Evolutionary conservation across 1,140 invertebrate species (phyloP).

Genomic region (Heliconius himera): DNA sequence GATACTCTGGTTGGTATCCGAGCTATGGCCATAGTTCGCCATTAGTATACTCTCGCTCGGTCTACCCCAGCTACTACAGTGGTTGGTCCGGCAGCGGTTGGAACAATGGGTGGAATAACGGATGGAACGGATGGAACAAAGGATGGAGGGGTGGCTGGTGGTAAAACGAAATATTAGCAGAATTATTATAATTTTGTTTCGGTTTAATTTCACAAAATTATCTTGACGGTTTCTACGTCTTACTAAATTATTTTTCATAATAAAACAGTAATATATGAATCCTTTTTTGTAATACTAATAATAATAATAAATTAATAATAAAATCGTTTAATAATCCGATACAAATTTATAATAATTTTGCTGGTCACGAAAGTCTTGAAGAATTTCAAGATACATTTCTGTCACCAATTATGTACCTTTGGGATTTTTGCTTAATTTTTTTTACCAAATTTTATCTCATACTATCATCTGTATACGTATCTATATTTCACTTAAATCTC

Average conservation of each 20-base stretch:
- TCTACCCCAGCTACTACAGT: background rate
- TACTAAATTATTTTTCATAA: too few relatives aligned
- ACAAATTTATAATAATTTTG: slow-evolving; percentile 3
- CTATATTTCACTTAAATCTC: background rate
- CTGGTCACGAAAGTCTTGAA: background rate
- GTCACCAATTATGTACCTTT: background rate
- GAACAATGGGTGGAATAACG: slow-evolving; percentile 7
- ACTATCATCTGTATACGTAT: background rate
- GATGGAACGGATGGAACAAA: slow-evolving; percentile 21
- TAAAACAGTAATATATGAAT: background rate
- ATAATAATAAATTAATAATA: background rate
- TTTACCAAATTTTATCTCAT: background rate
- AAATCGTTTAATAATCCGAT: background rate
- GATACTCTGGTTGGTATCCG: slow-evolving; percentile 47
- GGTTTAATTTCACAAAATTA: background rate
- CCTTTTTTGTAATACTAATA: background rate
- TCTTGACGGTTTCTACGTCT: background rate
- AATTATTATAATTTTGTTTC: background rate
- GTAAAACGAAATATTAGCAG: slow-evolving; percentile 6
- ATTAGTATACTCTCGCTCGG: background rate
- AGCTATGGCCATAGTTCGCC: slow-evolving; percentile 7
- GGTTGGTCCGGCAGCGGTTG: background rate
- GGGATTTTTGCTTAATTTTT: background rate
- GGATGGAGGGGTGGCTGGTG: slow-evolving; percentile 44
- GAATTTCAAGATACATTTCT: background rate